Base-by-base conservation (phyloP, 2,888 invertebrate species). In the Gonocerus acuteangulatus region DNA sequence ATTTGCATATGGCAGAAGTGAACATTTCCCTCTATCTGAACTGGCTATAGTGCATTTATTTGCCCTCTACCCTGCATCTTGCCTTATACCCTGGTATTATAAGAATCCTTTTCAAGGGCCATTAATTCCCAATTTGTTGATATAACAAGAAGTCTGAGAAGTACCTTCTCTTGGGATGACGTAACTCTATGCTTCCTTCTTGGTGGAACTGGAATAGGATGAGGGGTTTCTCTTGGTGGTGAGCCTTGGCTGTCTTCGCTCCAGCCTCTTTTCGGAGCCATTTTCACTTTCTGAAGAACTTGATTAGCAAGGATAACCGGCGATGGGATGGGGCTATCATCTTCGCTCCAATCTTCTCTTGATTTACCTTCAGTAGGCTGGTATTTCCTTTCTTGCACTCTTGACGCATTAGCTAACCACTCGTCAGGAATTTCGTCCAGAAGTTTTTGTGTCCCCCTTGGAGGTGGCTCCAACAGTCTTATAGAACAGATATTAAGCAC, bases 161-260 rank as follows among this genome's bases (percentile, higher is more conserved):
- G 21, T 54, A 54, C 54, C 27, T 54, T 54, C n/a, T 44, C 22
- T n/a, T 22, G 39, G 6, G 54, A 42, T 13, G 54, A 22, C 18
- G 47, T 51, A 3, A 45, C 32, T 19, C 60, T 27, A 45, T 65
- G 62, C 56, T 62, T 65, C 18, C 65, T 62, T 34, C 63, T 65
- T 7, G 65, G 65, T 13, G 65, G 65, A 36, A 65, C 45, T 13
- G 65, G 65, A 23, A 61, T 36, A n/a, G 66, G 64, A 19, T 48
- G 48, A 18, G 48, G 52, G 2, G 48, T 15, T 6, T 61, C 57
- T 44, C 62, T 54, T 6, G 64, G 66, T 13, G 66, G 64, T 18
- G 64, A 64, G 2, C 62, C 62, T 32, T 66, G 66, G 23, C 66
- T 66, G 27, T 66, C 66, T 42, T 66, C 66, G 39, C 66, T 66